phyloP scores from a whole-genome alignment of 2,888 invertebrate genomes.

The Lasius platythorax region DNA sequence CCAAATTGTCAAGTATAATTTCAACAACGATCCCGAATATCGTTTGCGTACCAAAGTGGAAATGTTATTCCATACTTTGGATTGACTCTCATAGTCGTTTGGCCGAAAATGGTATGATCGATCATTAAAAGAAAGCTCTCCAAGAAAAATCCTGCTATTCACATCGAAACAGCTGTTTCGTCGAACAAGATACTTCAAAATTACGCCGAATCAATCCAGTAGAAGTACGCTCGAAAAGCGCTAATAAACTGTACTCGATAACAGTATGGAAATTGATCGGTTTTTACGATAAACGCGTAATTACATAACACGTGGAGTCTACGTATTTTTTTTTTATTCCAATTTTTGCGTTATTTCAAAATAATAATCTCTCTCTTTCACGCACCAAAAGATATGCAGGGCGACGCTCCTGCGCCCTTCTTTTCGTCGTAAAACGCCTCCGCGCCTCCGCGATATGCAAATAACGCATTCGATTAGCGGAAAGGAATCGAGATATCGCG shows the following conservation, averaged over 20 bases:
- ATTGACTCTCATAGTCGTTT: background rate
- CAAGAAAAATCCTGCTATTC: background rate
- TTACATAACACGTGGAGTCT: background rate
- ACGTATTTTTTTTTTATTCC: background rate
- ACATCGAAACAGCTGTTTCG: background rate
- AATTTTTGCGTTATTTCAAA: background rate
- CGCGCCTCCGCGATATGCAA: background rate
- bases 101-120: background rate
- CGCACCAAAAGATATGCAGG: background rate
- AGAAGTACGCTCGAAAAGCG: background rate
- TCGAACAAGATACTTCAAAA: background rate
- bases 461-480: background rate
- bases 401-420: background rate
- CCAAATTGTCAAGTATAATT: background rate
- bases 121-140: constrained; percentile 4
- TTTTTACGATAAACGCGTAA: background rate
- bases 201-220: background rate
- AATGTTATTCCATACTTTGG: background rate
- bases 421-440: background rate
- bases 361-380: background rate
- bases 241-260: background rate
- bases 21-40: background rate
- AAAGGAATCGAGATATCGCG: background rate
- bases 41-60: background rate
- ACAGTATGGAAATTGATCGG: background rate